Base-by-base conservation (phyloP, 2,888 invertebrate genomes). In the Cryptosula pallasiana region DNA sequence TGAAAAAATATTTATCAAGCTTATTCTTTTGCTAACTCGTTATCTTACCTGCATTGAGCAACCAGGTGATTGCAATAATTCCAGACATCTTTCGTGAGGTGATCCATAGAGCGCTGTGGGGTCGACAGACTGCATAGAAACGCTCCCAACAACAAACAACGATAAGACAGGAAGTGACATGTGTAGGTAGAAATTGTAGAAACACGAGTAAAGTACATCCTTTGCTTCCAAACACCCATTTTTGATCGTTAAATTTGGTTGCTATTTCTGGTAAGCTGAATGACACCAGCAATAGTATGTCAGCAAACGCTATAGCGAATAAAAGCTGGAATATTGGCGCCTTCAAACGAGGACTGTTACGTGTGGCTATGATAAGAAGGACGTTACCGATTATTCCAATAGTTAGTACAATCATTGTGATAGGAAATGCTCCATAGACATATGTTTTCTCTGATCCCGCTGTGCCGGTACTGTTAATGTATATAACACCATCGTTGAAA, bases 251-350 rank as follows among this genome's bases (percentile, higher is more conserved):
- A 13, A 63, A 13, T 34, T 27, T 63, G 45, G 13, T n/a, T n/a
- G 36, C 23, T n/a, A 70, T 32, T 36, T 54, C 45, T 54, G 70
- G 70, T 9, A 54, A 23, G 29, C 45, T 54, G 45, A 70, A 70
- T 25, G 70, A 16, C 16, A 70, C 3, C 9, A 70, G 55, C 9
- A 70, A 23, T 25, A 70, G 2, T 2, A 70, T 54, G 70, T 70
- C 70, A 2, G 70, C 36, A 25, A 54, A 36, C 1, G 70, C 70
- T 5, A 70, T 36, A 23, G 45, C 70, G 45, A 70, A 54, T 35
- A 70, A 36, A 3, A 70, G 45, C 45, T 70, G 70, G 25, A 70
- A 70, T 70, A 70, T 70, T n/a, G 70, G 70, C 16, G 70, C 70
- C 29, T 70, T 36, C 29, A 70, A 29, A n/a, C 70, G 20, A 5